A percentile compares a stretch with the other conserved stretches of the same genome.
phyloP scores from a whole-genome alignment of 1,140 invertebrate genomes.

The Eriocheir sinensis region DNA sequence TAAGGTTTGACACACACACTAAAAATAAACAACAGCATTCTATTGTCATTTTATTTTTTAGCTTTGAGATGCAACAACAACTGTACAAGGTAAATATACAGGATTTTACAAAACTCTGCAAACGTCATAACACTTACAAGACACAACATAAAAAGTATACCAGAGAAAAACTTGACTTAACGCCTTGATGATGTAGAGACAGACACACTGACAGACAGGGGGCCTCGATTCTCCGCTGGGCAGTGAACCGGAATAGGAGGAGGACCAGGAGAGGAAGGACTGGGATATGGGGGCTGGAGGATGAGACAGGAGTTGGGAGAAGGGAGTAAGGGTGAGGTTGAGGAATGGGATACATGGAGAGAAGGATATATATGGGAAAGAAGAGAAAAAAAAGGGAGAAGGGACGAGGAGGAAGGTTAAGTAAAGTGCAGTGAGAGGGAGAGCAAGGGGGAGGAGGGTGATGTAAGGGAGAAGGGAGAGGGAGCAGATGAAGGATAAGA shows the following conservation, averaged over 20 bases:
- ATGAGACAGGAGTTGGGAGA: too few relatives aligned
- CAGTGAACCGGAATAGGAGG: background rate
- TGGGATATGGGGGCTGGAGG: too few relatives aligned
- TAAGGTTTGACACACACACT: too few relatives aligned
- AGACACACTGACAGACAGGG: background rate
- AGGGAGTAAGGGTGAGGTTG: too few relatives aligned
- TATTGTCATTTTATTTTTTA: conserved; percentile 40
- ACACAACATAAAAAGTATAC: conserved; percentile 48
- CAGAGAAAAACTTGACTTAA: conserved; percentile 62
- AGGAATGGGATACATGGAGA: too few relatives aligned
- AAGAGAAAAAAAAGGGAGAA: too few relatives aligned
- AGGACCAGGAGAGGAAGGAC: too few relatives aligned
- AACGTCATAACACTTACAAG: conserved; percentile 37
- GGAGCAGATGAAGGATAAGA: background rate
- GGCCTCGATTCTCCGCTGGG: background rate
- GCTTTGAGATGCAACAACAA: conserved; percentile 65
- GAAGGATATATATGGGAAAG: too few relatives aligned
- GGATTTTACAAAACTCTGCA: conserved; percentile 64
- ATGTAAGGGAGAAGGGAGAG: background rate
- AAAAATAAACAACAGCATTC: background rate
- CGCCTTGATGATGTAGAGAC: background rate
- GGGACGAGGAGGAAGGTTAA: too few relatives aligned
- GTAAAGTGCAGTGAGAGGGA: too few relatives aligned
- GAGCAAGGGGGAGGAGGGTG: too few relatives aligned
- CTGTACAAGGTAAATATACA: conserved; percentile 70